Evolutionary conservation across 2,113 vertebrate species (phyloP), one percentile per base, ranked within the genome.

Genomic region (Xerus inauris): DNA sequence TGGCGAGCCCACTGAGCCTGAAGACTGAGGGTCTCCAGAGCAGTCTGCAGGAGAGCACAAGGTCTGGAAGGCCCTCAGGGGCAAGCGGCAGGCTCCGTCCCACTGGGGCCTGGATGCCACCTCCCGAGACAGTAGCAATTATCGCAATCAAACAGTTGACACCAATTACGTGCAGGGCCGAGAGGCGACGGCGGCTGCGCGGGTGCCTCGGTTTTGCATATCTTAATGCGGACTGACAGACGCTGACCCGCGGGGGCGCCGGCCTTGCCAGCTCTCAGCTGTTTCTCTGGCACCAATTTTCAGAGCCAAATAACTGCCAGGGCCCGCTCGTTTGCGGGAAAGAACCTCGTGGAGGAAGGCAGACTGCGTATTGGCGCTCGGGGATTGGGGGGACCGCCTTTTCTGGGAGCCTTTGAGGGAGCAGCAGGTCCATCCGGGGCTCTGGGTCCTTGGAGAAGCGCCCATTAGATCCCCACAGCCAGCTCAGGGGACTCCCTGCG

Each of bases 201-300:
- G 0, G 6, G 35, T 8, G 38, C 57, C 69, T 96, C 20, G 16
- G 98, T 98, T 99, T 99, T 99, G 99, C 99, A 99, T 99, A 99
- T 99, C 99, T 99, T 99, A 99, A 99, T 99, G 98, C 98, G 97
- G 99, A 99, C 99, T 99, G 99, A 99, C 99, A 99, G 99, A 98
- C 97, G 99, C 99, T 99, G 99, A 99, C 99, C 99, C 97, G 93
- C 98, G 98, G 98, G 99, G 99, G 98, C 98, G 97, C 98, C 98
- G 98, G 99, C 99, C 99, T 99, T 99, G 98, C 99, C 98, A 99
- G 98, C 98, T 98, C 99, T 98, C 98, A 99, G 98, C 98, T 99
- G 98, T 98, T 99, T 98, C 98, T 98, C 99, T 99, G 99, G 99
- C 99, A 99, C 99, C 99, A 99, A 99, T 99, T 99, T 99, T 98